Evolutionary conservation across 2,888 invertebrate species (phyloP).

Genomic region (Nemotelus nigrinus): DNA sequence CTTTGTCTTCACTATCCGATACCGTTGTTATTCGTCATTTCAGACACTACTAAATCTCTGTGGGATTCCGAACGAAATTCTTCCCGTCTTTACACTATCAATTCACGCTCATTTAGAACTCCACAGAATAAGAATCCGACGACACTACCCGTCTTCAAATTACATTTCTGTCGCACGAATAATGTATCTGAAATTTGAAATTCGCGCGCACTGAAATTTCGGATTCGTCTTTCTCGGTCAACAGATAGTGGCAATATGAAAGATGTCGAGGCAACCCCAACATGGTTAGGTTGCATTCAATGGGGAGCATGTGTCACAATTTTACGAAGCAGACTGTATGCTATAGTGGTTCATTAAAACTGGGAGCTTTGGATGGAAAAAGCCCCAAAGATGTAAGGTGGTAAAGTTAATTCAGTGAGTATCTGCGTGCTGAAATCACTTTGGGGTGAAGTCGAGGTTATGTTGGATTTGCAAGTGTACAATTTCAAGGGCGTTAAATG

Average conservation of each 20-base stretch:
- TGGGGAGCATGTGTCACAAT: background rate
- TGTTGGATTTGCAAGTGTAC: background rate
- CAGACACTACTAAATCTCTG: slow-evolving; percentile 11
- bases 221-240: slow-evolving; percentile 27
- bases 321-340: slow-evolving; percentile 21
- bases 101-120: slow-evolving; percentile 25
- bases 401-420: background rate
- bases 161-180: background rate
- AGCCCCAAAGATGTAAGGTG: no score
- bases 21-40: background rate
- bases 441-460: slow-evolving; percentile 16
- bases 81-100: slow-evolving; percentile 10
- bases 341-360: background rate
- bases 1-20: background rate
- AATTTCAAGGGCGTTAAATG: slow-evolving; percentile 18
- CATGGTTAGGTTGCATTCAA: background rate
- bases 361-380: slow-evolving; percentile 21
- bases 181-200: slow-evolving; percentile 10
- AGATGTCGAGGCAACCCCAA: slow-evolving; percentile 31
- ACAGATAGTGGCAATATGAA: slow-evolving; percentile 32
- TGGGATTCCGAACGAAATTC: background rate
- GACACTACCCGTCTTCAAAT: background rate
- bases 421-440: background rate
- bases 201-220: slow-evolving; percentile 20
- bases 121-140: background rate